phyloP scores from a whole-genome alignment of 2,113 vertebrate species.

The Poicephalus gulielmi region DNA sequence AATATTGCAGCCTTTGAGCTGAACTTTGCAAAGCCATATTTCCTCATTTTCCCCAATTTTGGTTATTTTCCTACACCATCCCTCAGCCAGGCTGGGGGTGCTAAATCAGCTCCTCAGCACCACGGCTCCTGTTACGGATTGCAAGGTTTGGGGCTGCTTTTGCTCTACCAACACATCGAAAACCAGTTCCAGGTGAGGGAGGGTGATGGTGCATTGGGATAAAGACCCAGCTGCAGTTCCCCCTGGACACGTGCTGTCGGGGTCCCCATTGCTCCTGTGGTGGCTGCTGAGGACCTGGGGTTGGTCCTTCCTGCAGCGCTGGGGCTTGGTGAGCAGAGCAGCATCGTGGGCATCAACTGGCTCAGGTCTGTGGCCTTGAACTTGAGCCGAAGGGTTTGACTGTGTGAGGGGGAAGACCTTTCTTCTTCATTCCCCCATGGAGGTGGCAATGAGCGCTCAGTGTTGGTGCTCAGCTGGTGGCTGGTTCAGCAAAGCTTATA shows the following conservation, averaged over 20 bases:
- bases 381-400: not conserved
- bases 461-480: not conserved
- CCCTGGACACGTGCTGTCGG: accelerated
- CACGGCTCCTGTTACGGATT: accelerated
- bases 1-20: too few relatives aligned
- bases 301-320: not conserved
- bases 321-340: not conserved
- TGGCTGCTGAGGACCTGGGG: not conserved
- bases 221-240: not conserved
- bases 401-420: not conserved
- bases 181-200: not conserved
- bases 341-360: accelerated
- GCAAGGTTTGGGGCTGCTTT: not conserved
- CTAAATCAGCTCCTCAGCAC: not conserved
- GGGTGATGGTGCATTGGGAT: accelerated
- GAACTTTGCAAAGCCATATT: too few relatives aligned
- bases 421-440: not conserved
- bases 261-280: not conserved
- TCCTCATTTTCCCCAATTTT: too few relatives aligned
- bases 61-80: not conserved
- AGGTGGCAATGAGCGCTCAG: not conserved
- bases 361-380: not conserved
- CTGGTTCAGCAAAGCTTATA: not conserved
- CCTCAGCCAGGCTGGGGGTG: not conserved
- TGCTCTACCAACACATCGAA: not conserved